phyloP scores from a whole-genome alignment of 2,888 invertebrate species.

The Tetranychus truncatus region DNA sequence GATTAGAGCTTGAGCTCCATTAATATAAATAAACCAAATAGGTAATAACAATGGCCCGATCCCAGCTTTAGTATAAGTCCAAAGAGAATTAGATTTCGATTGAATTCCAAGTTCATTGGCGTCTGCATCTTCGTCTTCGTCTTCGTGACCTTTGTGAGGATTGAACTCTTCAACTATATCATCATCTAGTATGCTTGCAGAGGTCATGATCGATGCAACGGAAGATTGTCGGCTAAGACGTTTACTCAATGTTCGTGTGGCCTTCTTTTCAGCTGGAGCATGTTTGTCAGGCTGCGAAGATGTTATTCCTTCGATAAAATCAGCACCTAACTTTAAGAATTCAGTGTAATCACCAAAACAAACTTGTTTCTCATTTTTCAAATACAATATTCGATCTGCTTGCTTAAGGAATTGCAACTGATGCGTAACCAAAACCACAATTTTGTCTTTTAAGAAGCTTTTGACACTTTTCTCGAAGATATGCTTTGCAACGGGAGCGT shows the following conservation, averaged over 20 bases:
- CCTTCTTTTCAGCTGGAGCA: background rate
- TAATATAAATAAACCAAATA: background rate
- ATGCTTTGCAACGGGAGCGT: conserved; percentile 26
- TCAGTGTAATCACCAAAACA: conserved; percentile 19
- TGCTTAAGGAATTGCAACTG: conserved; percentile 36
- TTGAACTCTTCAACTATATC: background rate
- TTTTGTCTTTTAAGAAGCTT: conserved; percentile 33
- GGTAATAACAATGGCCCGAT: conserved; percentile 11
- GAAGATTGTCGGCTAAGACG: background rate
- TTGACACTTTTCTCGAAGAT: conserved; percentile 28
- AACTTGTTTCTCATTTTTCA: conserved; percentile 30
- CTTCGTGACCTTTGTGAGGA: conserved; percentile 9
- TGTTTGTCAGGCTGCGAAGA: background rate
- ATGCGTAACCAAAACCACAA: conserved; percentile 37
- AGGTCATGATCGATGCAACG: background rate
- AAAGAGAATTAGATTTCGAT: background rate
- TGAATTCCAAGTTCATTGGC: no score
- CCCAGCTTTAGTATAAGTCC: conserved; percentile 18
- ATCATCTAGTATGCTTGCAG: background rate
- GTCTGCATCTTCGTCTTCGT: background rate
- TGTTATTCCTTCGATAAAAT: conserved; percentile 32
- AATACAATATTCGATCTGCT: conserved; percentile 34
- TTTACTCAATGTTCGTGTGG: background rate
- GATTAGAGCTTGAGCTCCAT: conserved; percentile 20
- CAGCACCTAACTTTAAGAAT: conserved; percentile 13